phyloP scores from a whole-genome alignment of 2,113 vertebrate species.

The Antechinus stuartii region DNA sequence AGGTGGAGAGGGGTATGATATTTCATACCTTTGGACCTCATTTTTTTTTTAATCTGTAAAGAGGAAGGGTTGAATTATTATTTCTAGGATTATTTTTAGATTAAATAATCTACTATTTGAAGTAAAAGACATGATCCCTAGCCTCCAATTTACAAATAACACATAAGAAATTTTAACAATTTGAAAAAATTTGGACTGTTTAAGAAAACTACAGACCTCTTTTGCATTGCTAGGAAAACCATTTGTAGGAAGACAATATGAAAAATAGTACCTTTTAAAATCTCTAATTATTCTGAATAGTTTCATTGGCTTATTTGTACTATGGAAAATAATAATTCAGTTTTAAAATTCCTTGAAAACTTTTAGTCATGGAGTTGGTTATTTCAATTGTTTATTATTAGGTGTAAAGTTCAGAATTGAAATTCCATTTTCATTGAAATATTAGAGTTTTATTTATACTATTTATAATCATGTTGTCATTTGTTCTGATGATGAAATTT shows the following conservation, averaged over 20 bases:
- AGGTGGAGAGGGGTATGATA: background rate
- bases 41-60: background rate
- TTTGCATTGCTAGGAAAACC: background rate
- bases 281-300: background rate
- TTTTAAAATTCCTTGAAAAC: background rate
- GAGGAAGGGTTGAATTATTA: background rate
- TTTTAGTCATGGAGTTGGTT: background rate
- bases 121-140: background rate
- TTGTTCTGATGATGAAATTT: background rate
- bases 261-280: background rate
- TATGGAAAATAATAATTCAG: background rate
- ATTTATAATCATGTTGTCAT: background rate
- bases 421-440: background rate
- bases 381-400: background rate
- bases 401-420: background rate
- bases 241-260: background rate
- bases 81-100: background rate
- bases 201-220: background rate
- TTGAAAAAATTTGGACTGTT: background rate
- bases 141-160: background rate
- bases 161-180: background rate
- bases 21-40: background rate
- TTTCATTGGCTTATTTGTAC: background rate
- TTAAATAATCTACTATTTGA: background rate
- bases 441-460: background rate